Percentiles rank a stretch among this genome's conserved stretches.
These are phyloP conservation scores for Podabrus alpinus DNA, from an alignment of 2,888 invertebrate genomes.

Conservation along the genomic window DNA sequence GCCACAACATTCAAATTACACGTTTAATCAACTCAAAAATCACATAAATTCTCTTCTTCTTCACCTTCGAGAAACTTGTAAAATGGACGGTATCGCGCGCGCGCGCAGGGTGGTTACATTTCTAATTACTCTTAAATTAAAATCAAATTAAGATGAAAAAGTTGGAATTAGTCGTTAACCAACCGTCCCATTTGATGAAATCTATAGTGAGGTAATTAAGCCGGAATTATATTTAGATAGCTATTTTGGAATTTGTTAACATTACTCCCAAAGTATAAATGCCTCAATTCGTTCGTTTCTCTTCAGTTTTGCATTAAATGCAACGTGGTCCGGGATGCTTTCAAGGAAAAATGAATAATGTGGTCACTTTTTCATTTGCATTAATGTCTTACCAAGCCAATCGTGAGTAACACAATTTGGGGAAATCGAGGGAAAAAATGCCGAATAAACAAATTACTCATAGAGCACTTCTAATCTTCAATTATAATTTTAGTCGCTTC, in stretches of 20 bases:
- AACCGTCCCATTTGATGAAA: neutral
- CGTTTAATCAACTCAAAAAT: constrained; percentile 23
- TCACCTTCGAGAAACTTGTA: neutral
- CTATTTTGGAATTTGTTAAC: neutral
- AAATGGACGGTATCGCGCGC: too few species aligned
- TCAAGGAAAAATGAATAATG: neutral
- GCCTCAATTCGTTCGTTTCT: neutral
- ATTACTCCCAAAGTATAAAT: neutral
- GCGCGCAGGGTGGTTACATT: neutral
- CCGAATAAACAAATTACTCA: neutral
- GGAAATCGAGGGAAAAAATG: neutral
- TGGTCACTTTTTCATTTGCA: neutral
- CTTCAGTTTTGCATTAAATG: neutral
- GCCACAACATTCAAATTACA: constrained; percentile 33
- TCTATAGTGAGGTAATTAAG: neutral
- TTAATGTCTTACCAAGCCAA: too few species aligned
- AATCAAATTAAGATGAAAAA: neutral
- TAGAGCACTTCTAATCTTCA: constrained; percentile 3
- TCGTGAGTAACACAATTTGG: neutral
- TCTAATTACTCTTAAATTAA: neutral
- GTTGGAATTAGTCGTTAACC: neutral
- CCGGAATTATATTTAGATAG: neutral
- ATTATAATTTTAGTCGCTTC: constrained; percentile 19
- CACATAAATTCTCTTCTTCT: neutral
- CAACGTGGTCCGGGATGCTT: neutral